These are phyloP conservation scores for Saturnia japonica DNA, from an alignment of 2,888 invertebrate genomes.

Conservation along the genomic window DNA sequence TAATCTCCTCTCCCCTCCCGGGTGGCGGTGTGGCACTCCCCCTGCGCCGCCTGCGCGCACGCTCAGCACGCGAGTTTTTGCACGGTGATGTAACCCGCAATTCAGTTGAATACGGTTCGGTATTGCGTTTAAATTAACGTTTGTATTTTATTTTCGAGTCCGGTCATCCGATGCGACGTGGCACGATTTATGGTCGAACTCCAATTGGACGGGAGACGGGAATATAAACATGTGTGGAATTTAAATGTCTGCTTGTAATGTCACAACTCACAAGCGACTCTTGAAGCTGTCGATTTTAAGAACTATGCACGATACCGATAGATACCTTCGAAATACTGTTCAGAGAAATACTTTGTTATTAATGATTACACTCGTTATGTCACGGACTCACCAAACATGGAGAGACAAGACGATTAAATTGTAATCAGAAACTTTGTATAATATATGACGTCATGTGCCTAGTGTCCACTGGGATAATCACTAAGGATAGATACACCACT, in stretches of 20 bases:
- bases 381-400: not conserved
- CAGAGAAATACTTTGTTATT: not conserved
- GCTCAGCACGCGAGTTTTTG: conserved; percentile 70
- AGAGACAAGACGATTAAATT: not conserved
- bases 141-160: not conserved
- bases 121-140: conserved; percentile 7
- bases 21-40: conserved; percentile 24
- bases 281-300: not conserved
- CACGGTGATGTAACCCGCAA: conserved; percentile 78
- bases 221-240: too few species aligned
- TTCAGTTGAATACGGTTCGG: conserved; percentile 71
- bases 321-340: not conserved
- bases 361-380: not conserved
- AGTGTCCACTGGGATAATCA: not conserved
- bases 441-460: not conserved
- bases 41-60: conserved; percentile 38
- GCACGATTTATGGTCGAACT: not conserved
- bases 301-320: not conserved
- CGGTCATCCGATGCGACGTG: not conserved
- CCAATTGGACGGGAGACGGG: not conserved
- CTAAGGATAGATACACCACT: not conserved
- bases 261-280: not conserved
- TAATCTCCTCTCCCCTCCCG: conserved; percentile 34
- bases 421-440: not conserved
- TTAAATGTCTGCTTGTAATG: not conserved